These are phyloP conservation scores for Poecilia latipinna DNA, from an alignment of 2,113 vertebrate genomes.

Conservation along the genomic window DNA sequence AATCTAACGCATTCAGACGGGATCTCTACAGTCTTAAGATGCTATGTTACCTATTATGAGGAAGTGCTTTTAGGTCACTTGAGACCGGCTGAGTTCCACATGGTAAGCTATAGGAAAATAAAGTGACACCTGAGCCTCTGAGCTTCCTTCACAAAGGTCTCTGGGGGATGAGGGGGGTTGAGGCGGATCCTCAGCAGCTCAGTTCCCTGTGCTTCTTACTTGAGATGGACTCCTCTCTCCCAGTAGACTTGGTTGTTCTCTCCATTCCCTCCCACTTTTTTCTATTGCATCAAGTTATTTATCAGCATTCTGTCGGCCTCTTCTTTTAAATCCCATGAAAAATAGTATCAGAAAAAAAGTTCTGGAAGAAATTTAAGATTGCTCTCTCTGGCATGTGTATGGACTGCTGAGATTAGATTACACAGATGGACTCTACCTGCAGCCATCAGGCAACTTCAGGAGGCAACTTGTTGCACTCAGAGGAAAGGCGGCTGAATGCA, in stretches of 20 bases:
- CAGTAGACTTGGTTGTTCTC: slow-evolving; percentile 44
- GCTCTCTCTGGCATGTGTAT: slow-evolving; percentile 2
- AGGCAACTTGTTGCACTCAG: too few species aligned
- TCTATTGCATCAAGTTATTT: slow-evolving; percentile 66
- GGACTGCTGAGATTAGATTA: too few species aligned
- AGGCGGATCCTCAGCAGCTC: slow-evolving; percentile 44
- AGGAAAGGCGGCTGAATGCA: too few species aligned
- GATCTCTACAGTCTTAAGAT: slow-evolving; percentile 12
- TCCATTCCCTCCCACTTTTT: slow-evolving; percentile 49
- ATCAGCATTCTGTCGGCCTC: slow-evolving; percentile 28
- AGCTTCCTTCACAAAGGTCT: slow-evolving; percentile 71
- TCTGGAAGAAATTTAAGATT: slow-evolving; percentile 26
- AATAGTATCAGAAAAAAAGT: slow-evolving; percentile 30
- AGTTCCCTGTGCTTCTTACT: slow-evolving; percentile 56
- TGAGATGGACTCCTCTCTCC: slow-evolving; percentile 53
- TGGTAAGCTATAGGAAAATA: slow-evolving; percentile 72
- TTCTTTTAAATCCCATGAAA: slow-evolving; percentile 30
- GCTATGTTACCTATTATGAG: slow-evolving; percentile 58
- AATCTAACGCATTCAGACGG: not conserved
- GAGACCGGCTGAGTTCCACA: slow-evolving; percentile 58
- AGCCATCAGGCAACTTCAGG: too few species aligned
- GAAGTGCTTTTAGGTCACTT: slow-evolving; percentile 69
- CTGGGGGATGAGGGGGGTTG: slow-evolving; percentile 28
- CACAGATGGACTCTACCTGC: too few species aligned
- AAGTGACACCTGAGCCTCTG: slow-evolving; percentile 66